Base-by-base conservation (phyloP, 2,113 vertebrate genomes). In the Dendrocopos noguchii region DNA sequence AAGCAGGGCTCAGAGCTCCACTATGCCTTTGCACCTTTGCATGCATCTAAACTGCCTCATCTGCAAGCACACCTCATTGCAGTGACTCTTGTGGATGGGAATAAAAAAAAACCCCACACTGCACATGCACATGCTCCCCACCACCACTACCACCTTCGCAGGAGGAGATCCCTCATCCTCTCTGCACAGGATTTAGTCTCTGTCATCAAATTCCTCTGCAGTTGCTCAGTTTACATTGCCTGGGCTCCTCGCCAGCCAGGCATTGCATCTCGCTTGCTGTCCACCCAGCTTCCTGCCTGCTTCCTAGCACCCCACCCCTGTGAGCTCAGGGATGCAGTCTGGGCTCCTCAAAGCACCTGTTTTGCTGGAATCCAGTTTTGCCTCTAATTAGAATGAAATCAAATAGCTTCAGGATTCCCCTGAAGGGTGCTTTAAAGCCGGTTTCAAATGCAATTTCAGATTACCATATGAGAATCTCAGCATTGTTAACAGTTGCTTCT, bases 131-230 rank as follows among this genome's bases (percentile, higher is more conserved):
- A 53, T 3, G 6, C 56, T 94, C 73, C 73, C 84, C 61, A 75
- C 33, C 88, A 75, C 57, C 71, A 8, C 79, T 28, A 42, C 84
- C 91, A 90, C 55, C 94, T 68, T 86, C 10, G 8, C 94, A 75
- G 70, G 88, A 94, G 91, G 94, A 96, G 65, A 93, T 88, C 80
- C 94, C 91, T 93, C 80, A 12, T 81, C 81, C 77, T 80, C 77
- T 34, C 80, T 10, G 1, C 57, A 10, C 80, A 57, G 73, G 57
- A 47, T 81, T 92, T 8, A 82, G 44, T 36, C 80, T 86, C 86
- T 25, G 28, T 82, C 83, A 83, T 81, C 85, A 55, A 79, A 93
- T 87, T 79, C 57, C 86, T 88, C 88, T 65, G 83, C 86, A 52
- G 61, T 61, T 86, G 86, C 77, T 94, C 86, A 42, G 90, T 93